These are phyloP conservation scores for Caenorhabditis drosophilae DNA, from an alignment of 2,888 invertebrate genomes.

Conservation along the genomic window DNA sequence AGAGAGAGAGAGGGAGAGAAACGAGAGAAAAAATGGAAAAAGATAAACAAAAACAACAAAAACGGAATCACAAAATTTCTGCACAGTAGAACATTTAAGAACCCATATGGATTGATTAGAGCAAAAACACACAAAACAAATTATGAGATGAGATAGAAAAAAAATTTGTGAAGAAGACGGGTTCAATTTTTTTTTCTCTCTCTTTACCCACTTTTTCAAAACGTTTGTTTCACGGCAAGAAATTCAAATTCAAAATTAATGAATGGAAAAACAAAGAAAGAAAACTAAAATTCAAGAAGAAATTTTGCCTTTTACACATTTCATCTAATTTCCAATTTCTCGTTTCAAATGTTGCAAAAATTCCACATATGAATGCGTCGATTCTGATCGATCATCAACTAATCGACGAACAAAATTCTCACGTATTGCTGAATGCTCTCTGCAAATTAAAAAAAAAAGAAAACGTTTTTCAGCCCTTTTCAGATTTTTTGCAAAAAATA, in stretches of 20 bases:
- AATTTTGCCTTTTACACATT: no score
- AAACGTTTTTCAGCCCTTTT: no score
- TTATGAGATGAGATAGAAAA: neutral
- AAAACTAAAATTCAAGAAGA: no score
- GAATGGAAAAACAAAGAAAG: neutral
- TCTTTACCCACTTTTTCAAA: no score
- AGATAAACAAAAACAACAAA: no score
- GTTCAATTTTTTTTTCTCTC: no score
- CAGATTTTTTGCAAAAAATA: conserved; percentile 1
- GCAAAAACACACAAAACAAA: conserved; percentile 9
- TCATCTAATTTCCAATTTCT: conserved; percentile 52
- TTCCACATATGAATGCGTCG: conserved; percentile 93
- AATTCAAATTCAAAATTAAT: conserved; percentile 4
- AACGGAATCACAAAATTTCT: no score
- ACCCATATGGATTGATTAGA: conserved; percentile 34
- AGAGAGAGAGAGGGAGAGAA: no score
- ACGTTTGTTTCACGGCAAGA: no score
- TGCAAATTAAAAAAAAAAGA: no score
- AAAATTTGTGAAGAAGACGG: conserved; percentile 14
- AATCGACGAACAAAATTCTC: conserved; percentile 84
- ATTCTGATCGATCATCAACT: conserved; percentile 91
- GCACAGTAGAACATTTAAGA: no score
- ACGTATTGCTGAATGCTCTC: conserved; percentile 88
- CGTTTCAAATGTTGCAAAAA: conserved; percentile 84
- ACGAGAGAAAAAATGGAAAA: no score